phyloP scores from a whole-genome alignment of 2,888 invertebrate species.

The Aromia moschata region DNA sequence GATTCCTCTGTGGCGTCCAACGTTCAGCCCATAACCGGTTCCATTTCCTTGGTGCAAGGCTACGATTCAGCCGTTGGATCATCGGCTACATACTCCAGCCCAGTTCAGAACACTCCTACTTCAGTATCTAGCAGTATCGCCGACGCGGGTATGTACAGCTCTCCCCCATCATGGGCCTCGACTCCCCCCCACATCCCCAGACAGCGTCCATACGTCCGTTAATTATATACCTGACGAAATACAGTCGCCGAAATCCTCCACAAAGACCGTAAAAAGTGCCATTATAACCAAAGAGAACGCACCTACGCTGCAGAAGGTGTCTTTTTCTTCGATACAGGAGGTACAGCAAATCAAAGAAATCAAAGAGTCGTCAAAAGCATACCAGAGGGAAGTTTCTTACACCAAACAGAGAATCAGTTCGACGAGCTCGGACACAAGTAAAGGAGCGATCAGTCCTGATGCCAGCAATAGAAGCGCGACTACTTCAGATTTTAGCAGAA shows the following conservation, averaged over 20 bases:
- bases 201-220: constrained; percentile 65
- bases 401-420: constrained; percentile 28
- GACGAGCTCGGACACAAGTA: constrained; percentile 35
- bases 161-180: constrained; percentile 69
- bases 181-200: constrained; percentile 69
- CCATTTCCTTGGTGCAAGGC: constrained; percentile 59
- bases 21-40: constrained; percentile 61
- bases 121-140: constrained; percentile 60
- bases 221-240: constrained; percentile 66
- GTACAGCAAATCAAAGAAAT: constrained; percentile 49
- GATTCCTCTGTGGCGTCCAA: constrained; percentile 61
- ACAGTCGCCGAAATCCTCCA: constrained; percentile 39
- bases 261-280: constrained; percentile 28
- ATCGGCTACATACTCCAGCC: constrained; percentile 67
- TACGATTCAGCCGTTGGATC: constrained; percentile 75
- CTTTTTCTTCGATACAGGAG: constrained; percentile 71
- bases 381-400: constrained; percentile 55
- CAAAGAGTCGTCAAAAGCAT: constrained; percentile 44
- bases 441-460: constrained; percentile 31
- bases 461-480: background rate
- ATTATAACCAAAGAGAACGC: constrained; percentile 45
- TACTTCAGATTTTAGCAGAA: background rate
- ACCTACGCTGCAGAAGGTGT: constrained; percentile 67
- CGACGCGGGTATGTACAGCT: constrained; percentile 63
- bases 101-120: constrained; percentile 62